Base-by-base conservation (phyloP, 1,140 invertebrate genomes). In the Polypedilum pembai region DNA sequence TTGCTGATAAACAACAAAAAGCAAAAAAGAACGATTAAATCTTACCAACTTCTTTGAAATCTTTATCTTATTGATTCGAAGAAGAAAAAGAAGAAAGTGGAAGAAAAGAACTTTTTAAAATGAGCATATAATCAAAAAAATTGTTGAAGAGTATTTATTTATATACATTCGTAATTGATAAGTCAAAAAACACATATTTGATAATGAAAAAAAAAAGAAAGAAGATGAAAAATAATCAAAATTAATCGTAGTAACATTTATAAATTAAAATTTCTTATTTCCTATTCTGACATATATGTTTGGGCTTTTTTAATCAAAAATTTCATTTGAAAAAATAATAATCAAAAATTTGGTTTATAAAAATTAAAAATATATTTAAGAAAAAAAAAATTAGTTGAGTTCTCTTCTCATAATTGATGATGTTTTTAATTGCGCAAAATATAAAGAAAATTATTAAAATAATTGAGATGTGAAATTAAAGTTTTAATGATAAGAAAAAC, bases 61-160 rank as follows among this genome's bases (percentile, higher is more conserved):
- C 45, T 3, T 15, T 17, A 3, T 12, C 7, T 1, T 17, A 12
- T 56, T 15, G n/a, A 56, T 56, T 69, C 8, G 17, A 21, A 18
- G 17, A 69, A 69, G 8, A 69, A 69, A 69, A 69, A 56, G 8
- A 56, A 56, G 3, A 56, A 56, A 56, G 12, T 56, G 45, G n/a
- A 12, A 15, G 12, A n/a, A 56, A 56, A 69, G 18, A 69, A 69
- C 20, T 21, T 69, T 69, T 18, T 18, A 69, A 20, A 69, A 69
- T 69, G 65, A 69, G 65, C 65, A 69, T 69, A 69, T 69, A 69
- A 69, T 69, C 65, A 69, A 69, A 33, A n/a, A 33, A 33, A 69
- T 69, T 69, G 65, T 69, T 69, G 65, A 69, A 56, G 65, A 69
- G 65, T 69, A 69, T 69, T 69, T 69, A 69, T 69, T 69, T 69